phyloP scores from a whole-genome alignment of 1,140 invertebrate species.

The Sarcophaga bullata region DNA sequence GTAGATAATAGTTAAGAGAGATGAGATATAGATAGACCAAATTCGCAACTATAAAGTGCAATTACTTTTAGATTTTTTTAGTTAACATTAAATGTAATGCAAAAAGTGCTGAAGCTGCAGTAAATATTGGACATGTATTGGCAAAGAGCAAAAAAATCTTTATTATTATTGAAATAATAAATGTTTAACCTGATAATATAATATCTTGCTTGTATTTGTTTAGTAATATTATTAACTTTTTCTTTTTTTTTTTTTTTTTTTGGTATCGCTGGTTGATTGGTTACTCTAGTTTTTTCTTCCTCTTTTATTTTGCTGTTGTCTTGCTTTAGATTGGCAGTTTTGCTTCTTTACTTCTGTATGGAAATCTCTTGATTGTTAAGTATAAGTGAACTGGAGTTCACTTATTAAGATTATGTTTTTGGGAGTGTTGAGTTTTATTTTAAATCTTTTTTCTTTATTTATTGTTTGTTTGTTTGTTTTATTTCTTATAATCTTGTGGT shows the following conservation, averaged over 20 bases:
- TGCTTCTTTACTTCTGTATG: neutral
- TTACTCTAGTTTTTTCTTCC: neutral
- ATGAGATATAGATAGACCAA: neutral
- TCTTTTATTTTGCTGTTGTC: neutral
- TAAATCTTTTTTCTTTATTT: neutral
- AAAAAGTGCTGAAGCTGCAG: neutral
- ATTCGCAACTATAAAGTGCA: constrained; percentile 35
- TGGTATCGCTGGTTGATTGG: neutral
- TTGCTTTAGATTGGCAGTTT: constrained; percentile 15
- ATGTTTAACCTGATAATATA: neutral
- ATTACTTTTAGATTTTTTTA: neutral
- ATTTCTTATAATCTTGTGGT: neutral
- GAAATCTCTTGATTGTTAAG: constrained; percentile 10
- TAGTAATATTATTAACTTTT: constrained; percentile 4
- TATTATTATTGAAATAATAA: neutral
- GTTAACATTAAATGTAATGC: neutral
- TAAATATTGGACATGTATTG: neutral
- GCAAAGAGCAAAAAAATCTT: neutral
- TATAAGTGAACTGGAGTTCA: neutral
- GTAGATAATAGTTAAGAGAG: neutral
- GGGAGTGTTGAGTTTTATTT: neutral
- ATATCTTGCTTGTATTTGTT: neutral
- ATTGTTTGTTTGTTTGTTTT: neutral
- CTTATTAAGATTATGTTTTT: constrained; percentile 1
- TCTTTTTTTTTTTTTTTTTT: neutral